Conservation (phyloP, 2,797 vertebrate genomes). For the Rachycentron canadum region DNA sequence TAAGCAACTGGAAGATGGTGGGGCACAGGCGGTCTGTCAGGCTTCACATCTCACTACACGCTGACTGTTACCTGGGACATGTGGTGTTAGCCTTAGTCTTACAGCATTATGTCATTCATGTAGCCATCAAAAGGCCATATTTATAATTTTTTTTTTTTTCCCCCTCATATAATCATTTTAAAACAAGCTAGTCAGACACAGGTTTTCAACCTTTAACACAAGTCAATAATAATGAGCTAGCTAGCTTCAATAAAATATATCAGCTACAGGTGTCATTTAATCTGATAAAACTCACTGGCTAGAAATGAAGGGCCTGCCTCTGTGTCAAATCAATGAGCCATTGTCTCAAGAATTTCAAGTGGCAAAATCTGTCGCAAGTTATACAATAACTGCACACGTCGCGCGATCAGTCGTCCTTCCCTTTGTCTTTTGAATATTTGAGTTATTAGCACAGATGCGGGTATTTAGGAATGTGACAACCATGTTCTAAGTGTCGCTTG, state of each 20-base stretch:
- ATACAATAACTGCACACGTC: not conserved
- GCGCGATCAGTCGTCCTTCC: not conserved
- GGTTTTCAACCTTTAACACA: no score
- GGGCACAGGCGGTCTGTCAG: not conserved
- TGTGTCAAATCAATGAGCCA: not conserved
- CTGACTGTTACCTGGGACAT: not conserved
- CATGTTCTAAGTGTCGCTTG: slow-evolving; percentile 6
- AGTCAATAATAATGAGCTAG: not conserved
- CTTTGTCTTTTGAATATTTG: not conserved
- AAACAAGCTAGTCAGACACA: not conserved
- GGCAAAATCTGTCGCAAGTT: not conserved
- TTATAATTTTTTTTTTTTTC: not conserved
- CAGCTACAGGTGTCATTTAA: not conserved
- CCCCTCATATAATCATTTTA: not conserved
- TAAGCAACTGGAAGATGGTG: not conserved
- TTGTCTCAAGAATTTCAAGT: not conserved
- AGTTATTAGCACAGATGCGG: not conserved
- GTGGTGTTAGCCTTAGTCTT: not conserved
- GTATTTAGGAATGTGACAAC: slow-evolving; percentile 9
- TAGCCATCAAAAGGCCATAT: not conserved
- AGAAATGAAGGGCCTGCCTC: not conserved
- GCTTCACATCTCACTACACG: not conserved
- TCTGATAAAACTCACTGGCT: not conserved
- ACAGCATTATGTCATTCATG: not conserved
- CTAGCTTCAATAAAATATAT: not conserved